These are phyloP conservation scores for Maniola jurtina DNA, from an alignment of 1,140 invertebrate species.

Conservation along the genomic window DNA sequence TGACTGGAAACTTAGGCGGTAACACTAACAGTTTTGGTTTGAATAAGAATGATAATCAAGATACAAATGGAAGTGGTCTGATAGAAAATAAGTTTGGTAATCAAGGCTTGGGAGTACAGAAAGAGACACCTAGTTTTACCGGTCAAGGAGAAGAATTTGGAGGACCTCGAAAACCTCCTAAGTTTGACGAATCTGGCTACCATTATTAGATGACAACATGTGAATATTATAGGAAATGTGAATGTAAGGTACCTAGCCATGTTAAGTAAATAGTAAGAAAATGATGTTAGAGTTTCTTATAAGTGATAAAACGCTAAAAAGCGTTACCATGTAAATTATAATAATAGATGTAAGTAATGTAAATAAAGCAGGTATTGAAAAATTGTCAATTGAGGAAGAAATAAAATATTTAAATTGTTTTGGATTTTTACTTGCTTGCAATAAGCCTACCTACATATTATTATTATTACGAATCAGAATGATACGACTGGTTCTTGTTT, in stretches of 20 bases:
- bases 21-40: background rate
- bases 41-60: constrained; percentile 8
- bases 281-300: background rate
- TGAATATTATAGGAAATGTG: background rate
- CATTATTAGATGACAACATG: constrained; percentile 44
- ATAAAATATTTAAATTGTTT: background rate
- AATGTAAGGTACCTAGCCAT: too few relatives aligned
- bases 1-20: background rate
- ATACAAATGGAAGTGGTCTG: background rate
- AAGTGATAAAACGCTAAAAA: background rate
- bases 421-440: background rate
- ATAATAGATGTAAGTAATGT: background rate
- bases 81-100: background rate
- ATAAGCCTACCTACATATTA: background rate
- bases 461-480: too few relatives aligned
- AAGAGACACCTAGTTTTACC: constrained; percentile 25
- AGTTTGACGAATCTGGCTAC: constrained; percentile 60
- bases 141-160: constrained; percentile 49
- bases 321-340: background rate
- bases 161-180: constrained; percentile 51
- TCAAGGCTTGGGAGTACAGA: constrained; percentile 9
- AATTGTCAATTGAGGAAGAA: background rate
- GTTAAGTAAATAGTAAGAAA: background rate
- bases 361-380: background rate
- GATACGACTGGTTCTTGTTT: too few relatives aligned